phyloP scores from a whole-genome alignment of 2,113 vertebrate species.

The Erythrocercus mccallii region DNA sequence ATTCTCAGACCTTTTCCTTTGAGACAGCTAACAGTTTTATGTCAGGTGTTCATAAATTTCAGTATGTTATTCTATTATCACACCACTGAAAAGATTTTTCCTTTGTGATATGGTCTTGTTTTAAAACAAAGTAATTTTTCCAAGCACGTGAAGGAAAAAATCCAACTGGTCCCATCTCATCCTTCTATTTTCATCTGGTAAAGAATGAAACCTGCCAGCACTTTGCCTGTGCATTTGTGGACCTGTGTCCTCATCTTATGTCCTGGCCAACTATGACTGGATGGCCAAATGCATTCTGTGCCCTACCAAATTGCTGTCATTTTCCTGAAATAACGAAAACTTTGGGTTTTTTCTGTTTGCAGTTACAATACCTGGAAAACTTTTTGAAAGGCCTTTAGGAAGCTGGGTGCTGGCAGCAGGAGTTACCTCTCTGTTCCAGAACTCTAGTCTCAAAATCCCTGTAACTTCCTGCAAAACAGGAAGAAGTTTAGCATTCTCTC shows the following conservation, averaged over 20 bases:
- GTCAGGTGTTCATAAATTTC: neutral
- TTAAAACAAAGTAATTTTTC: neutral
- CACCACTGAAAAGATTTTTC: neutral
- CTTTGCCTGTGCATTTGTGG: neutral
- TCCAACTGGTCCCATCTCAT: neutral
- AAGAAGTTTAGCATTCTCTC: constrained; percentile 30
- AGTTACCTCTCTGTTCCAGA: constrained; percentile 11
- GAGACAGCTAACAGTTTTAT: neutral
- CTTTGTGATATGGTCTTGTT: neutral
- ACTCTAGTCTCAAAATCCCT: constrained; percentile 18
- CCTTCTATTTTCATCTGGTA: neutral
- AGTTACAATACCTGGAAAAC: constrained; percentile 16
- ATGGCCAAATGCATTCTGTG: neutral
- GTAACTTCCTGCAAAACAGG: constrained; percentile 14
- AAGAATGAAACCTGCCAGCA: neutral
- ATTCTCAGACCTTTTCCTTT: neutral
- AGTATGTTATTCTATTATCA: neutral
- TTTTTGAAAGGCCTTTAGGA: constrained; percentile 35
- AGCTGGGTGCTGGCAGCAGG: neutral
- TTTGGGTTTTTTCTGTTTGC: neutral
- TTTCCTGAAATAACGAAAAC: neutral
- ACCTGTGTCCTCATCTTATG: neutral
- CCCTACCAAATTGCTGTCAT: neutral
- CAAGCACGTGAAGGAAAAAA: neutral
- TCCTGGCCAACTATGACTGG: neutral